phyloP scores from a whole-genome alignment of 2,113 vertebrate genomes.

The Atherinomorus stipes region DNA sequence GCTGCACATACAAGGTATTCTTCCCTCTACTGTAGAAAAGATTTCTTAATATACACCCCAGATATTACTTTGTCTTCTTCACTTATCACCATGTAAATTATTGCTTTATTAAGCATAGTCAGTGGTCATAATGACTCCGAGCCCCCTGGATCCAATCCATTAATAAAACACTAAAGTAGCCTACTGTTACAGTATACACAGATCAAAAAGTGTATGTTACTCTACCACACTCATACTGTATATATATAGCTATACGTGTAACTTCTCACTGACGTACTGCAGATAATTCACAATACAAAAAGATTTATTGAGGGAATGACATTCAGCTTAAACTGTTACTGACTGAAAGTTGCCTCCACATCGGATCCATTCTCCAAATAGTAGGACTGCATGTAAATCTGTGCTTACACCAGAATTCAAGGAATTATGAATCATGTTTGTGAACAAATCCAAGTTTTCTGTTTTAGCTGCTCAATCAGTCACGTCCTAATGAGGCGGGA shows the following conservation, averaged over 20 bases:
- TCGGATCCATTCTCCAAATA: neutral
- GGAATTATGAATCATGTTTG: conserved; percentile 2
- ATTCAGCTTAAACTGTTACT: conserved; percentile 48
- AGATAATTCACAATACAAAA: conserved; percentile 64
- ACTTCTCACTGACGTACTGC: conserved; percentile 47
- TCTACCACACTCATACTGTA: conserved; percentile 53
- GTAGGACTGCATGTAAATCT: conserved; percentile 24
- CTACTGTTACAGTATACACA: conserved; percentile 57
- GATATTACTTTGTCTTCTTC: conserved; percentile 1
- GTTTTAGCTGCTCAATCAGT: neutral
- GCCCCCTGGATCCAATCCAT: conserved; percentile 23
- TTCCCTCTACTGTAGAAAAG: conserved; percentile 9
- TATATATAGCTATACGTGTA: conserved; percentile 33
- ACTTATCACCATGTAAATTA: conserved; percentile 34
- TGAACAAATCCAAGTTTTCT: conserved; percentile 6
- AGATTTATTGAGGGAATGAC: conserved; percentile 45
- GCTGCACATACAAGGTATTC: conserved; percentile 22
- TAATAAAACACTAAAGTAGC: conserved; percentile 50
- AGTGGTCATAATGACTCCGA: conserved; percentile 41
- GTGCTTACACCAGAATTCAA: neutral
- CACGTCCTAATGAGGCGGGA: conserved; percentile 21
- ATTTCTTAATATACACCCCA: conserved; percentile 6
- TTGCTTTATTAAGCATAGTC: conserved; percentile 67
- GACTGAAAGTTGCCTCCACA: neutral
- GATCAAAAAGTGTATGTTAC: conserved; percentile 57